These are phyloP conservation scores for Strix uralensis DNA, from an alignment of 2,113 vertebrate genomes.

Conservation along the genomic window DNA sequence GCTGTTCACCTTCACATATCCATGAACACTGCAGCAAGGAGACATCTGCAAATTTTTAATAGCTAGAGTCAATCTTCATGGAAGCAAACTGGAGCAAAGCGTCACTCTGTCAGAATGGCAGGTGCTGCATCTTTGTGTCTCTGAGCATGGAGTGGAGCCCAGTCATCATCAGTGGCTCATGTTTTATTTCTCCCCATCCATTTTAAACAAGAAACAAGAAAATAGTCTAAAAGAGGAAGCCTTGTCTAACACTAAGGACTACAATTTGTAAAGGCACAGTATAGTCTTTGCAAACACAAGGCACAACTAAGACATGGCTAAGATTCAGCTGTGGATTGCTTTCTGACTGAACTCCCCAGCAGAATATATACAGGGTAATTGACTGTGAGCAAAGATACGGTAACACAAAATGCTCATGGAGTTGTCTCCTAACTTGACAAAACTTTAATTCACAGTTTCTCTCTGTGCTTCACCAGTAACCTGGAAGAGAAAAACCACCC, in stretches of 20 bases:
- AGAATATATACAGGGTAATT: accelerated
- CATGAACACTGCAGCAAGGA: neutral
- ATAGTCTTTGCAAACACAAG: neutral
- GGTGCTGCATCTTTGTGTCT: neutral
- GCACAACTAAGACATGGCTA: neutral
- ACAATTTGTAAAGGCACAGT: neutral
- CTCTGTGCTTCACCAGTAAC: neutral
- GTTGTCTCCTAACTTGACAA: neutral
- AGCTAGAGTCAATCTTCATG: neutral
- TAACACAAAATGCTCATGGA: neutral
- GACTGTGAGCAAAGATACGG: neutral
- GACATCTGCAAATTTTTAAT: neutral
- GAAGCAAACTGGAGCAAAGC: neutral
- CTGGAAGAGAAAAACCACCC: neutral
- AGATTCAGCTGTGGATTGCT: neutral
- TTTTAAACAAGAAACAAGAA: neutral
- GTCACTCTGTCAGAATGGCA: accelerated
- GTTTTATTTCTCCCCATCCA: neutral
- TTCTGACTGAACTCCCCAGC: neutral
- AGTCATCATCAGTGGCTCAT: neutral
- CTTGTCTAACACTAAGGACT: neutral
- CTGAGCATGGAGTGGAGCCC: neutral
- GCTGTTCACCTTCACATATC: neutral
- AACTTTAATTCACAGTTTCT: neutral
- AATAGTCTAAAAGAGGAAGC: neutral